Percentiles rank a stretch among this genome's conserved stretches.
Evolutionary conservation across 92 coral and sea anemone species (phyloP).

Genomic region (Paramuricea clavata): DNA sequence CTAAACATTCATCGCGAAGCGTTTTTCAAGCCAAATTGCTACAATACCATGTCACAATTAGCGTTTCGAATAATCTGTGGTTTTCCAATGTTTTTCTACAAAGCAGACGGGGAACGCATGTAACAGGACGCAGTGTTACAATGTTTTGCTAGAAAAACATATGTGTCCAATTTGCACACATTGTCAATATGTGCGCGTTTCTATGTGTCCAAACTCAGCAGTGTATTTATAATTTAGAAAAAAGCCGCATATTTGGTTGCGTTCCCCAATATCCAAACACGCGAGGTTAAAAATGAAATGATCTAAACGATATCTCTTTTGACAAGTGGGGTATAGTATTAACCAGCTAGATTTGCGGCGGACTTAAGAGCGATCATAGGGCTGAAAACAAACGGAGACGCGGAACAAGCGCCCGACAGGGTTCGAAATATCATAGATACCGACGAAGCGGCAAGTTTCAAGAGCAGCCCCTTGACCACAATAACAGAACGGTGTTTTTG

Average conservation of each 20-base stretch:
- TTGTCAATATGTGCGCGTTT: background rate
- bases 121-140: background rate
- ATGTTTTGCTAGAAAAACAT: slow-evolving; percentile 3
- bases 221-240: background rate
- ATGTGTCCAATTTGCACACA: slow-evolving; percentile 19
- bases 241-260: background rate
- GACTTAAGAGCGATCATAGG: slow-evolving; percentile 3
- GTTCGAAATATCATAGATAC: slow-evolving; percentile 42
- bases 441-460: slow-evolving; percentile 45
- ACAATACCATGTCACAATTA: slow-evolving; percentile 66
- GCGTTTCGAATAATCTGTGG: slow-evolving; percentile 42
- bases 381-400: background rate
- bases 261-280: background rate
- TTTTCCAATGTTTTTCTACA: background rate
- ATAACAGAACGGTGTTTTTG: slow-evolving; percentile 36
- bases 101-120: background rate
- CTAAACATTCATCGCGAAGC: background rate
- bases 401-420: slow-evolving; percentile 23
- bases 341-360: slow-evolving; percentile 3
- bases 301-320: background rate
- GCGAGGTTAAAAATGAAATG: background rate
- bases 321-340: background rate
- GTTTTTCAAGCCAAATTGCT: background rate
- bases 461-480: slow-evolving; percentile 29
- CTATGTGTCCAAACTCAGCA: background rate